A percentile compares a stretch with the other conserved stretches of the same genome.
These are phyloP conservation scores for Anhinga rufa DNA, from an alignment of 2,113 vertebrate genomes.

Conservation along the genomic window DNA sequence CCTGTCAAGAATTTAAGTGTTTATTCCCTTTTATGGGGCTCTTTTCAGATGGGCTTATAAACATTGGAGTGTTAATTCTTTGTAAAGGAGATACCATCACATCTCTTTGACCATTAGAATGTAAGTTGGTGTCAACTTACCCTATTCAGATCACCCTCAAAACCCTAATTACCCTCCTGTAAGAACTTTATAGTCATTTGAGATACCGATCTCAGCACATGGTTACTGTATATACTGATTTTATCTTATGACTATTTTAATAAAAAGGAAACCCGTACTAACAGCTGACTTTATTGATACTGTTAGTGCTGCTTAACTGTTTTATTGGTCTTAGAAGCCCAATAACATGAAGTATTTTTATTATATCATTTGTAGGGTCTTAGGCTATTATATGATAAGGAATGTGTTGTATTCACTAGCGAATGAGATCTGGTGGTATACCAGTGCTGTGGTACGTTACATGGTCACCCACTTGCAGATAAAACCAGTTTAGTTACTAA, in stretches of 20 bases:
- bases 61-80: not conserved
- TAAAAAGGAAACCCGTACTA: not conserved
- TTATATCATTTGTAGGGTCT: not conserved
- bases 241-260: not conserved
- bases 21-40: not conserved
- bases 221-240: not conserved
- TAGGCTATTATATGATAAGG: not conserved
- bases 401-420: not conserved
- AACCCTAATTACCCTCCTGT: not conserved
- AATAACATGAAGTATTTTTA: not conserved
- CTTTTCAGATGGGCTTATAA: not conserved
- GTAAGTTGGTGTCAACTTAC: conserved; percentile 20
- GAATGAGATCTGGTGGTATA: not conserved
- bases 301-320: not conserved
- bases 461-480: not conserved
- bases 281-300: not conserved
- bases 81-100: not conserved
- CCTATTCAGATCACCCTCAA: conserved; percentile 3
- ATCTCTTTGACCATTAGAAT: conserved; percentile 47
- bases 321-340: not conserved
- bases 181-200: not conserved
- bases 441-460: not conserved
- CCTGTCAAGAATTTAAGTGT: not conserved
- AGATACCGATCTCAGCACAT: not conserved
- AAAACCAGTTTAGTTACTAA: not conserved